phyloP scores from a whole-genome alignment of 2,113 vertebrate genomes.

The Gasterosteus nipponicus region DNA sequence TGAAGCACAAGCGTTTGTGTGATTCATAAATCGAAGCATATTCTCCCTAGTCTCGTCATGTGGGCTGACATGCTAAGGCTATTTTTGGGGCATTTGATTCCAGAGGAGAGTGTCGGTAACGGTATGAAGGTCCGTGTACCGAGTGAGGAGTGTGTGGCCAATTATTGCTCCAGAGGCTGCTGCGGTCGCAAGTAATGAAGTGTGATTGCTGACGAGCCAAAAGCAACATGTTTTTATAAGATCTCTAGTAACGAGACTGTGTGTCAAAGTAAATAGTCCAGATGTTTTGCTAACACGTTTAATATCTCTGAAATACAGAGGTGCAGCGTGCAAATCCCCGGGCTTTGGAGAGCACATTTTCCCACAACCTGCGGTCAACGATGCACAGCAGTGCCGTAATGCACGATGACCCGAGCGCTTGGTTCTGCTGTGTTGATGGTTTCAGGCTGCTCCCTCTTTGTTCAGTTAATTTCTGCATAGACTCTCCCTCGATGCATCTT shows the following conservation, averaged over 20 bases:
- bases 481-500: background rate
- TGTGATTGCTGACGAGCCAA: slow-evolving; percentile 58
- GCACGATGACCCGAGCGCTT: background rate
- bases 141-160: slow-evolving; percentile 62
- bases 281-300: slow-evolving; percentile 23
- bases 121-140: slow-evolving; percentile 33
- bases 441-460: background rate
- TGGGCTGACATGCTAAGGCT: background rate
- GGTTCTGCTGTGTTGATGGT: background rate
- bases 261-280: slow-evolving; percentile 34
- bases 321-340: background rate
- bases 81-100: slow-evolving; percentile 18
- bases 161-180: slow-evolving; percentile 48
- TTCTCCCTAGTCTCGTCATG: background rate
- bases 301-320: background rate
- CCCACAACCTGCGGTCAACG: background rate
- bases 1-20: background rate
- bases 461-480: background rate
- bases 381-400: background rate
- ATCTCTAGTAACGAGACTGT: slow-evolving; percentile 39
- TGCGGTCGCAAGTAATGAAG: slow-evolving; percentile 53
- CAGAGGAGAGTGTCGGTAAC: slow-evolving; percentile 11
- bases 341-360: background rate
- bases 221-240: slow-evolving; percentile 50
- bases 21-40: background rate